These are phyloP conservation scores for Momotus momota DNA, from an alignment of 2,797 vertebrate genomes.

Conservation along the genomic window DNA sequence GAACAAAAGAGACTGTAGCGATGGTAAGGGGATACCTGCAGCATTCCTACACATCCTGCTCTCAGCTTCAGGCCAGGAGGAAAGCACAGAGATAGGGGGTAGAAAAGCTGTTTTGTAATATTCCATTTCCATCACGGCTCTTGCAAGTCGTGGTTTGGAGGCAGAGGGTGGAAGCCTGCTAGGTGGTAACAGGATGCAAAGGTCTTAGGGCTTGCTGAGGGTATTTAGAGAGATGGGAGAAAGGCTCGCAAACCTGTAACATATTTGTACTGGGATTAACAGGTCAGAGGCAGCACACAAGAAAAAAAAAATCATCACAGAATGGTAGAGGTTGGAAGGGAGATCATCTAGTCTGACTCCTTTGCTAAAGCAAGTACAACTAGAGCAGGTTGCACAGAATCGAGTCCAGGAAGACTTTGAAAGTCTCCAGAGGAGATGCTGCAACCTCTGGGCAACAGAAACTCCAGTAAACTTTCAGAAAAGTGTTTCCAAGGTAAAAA, in stretches of 20 bases:
- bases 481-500: background rate
- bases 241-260: accelerated
- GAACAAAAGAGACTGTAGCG: background rate
- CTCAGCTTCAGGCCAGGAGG: background rate
- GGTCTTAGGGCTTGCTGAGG: background rate
- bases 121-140: background rate
- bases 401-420: no score
- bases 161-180: background rate
- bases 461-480: background rate
- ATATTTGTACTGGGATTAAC: background rate
- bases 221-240: background rate
- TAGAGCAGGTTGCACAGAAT: no score
- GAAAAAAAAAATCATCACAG: no score
- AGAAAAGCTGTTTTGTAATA: background rate
- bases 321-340: no score
- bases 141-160: background rate
- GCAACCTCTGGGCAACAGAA: background rate
- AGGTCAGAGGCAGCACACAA: background rate
- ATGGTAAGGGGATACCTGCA: background rate
- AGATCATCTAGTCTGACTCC: no score
- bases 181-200: background rate
- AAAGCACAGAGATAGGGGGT: background rate
- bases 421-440: no score
- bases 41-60: background rate
- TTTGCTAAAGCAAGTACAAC: no score